Conservation (phyloP, 2,888 invertebrate species). For the Trachelus iudaicus region DNA sequence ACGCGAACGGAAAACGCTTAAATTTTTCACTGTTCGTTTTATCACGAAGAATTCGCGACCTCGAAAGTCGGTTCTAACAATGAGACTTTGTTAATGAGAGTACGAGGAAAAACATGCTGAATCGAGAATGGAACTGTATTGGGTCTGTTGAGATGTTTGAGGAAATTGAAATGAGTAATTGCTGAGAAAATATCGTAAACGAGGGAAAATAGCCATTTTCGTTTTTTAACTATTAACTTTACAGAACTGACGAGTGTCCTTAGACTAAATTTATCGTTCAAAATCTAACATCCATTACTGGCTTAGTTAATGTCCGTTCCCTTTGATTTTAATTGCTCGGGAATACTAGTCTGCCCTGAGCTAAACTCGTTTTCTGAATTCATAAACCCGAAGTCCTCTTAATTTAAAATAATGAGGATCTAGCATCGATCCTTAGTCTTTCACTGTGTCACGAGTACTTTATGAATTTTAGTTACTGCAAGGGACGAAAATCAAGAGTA, state of each 20-base stretch:
- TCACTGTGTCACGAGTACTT: neutral
- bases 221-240: neutral
- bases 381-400: neutral
- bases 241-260: neutral
- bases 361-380: neutral
- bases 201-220: neutral
- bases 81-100: neutral
- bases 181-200: neutral
- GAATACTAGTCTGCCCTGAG: neutral
- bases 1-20: neutral
- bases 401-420: neutral
- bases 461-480: conserved; percentile 67
- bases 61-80: neutral
- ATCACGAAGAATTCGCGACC: neutral
- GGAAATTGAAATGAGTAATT: neutral
- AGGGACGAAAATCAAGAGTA: conserved; percentile 71
- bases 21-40: neutral
- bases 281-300: neutral
- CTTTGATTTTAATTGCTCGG: neutral
- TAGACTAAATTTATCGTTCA: neutral
- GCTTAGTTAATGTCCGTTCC: neutral
- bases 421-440: neutral
- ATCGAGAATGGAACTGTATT: neutral
- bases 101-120: neutral
- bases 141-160: neutral